Percentiles rank a stretch among this genome's conserved stretches.
phyloP scores from a whole-genome alignment of 2,113 vertebrate genomes.

The Gila orcuttii region DNA sequence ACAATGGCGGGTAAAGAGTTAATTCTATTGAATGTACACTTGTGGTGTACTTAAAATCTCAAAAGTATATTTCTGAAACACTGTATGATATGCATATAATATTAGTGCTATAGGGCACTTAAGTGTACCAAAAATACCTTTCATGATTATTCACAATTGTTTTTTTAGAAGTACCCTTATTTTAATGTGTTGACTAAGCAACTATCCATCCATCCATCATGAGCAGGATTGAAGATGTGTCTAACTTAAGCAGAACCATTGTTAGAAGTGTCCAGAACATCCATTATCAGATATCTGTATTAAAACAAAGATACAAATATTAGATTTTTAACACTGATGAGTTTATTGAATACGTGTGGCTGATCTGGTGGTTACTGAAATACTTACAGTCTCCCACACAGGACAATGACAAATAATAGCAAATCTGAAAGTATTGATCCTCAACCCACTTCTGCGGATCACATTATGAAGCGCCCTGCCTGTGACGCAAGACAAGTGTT shows the following conservation, averaged over 20 bases:
- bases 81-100: too few species aligned
- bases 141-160: too few species aligned
- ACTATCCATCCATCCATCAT: background rate
- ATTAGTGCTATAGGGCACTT: too few species aligned
- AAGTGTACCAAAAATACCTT: too few species aligned
- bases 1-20: too few species aligned
- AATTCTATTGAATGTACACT: too few species aligned
- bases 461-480: background rate
- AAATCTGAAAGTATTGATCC: slow-evolving; percentile 18
- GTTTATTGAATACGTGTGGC: background rate
- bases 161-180: too few species aligned
- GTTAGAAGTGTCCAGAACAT: background rate
- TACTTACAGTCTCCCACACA: slow-evolving; percentile 48
- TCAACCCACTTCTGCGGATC: background rate
- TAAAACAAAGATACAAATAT: background rate
- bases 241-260: background rate
- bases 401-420: slow-evolving; percentile 45
- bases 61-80: too few species aligned
- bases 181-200: too few species aligned
- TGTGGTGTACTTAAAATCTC: too few species aligned
- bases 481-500: background rate
- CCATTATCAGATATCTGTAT: background rate
- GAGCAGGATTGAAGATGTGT: too few species aligned
- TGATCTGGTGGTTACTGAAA: background rate
- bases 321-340: background rate